Evolutionary conservation across 2,888 invertebrate species (phyloP).

Genomic region (Agonopterix subpropinquella): DNA sequence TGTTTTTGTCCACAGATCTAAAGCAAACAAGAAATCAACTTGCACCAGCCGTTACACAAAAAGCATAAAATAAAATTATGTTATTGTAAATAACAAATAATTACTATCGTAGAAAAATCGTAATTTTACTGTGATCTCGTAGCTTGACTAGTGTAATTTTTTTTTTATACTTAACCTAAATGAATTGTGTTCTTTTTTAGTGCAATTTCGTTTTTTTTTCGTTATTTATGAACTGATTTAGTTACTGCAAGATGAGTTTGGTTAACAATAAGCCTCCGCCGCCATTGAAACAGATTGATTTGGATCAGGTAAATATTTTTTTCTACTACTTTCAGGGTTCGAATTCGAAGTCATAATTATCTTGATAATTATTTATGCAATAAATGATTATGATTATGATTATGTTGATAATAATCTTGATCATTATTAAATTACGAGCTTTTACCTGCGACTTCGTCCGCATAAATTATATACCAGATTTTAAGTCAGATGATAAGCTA

Average conservation of each 20-base stretch:
- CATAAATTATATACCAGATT: too few species aligned
- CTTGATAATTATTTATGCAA: too few species aligned
- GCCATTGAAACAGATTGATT: slow-evolving; percentile 83
- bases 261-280: slow-evolving; percentile 53
- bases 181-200: slow-evolving; percentile 28
- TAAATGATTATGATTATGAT: too few species aligned
- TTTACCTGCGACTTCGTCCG: too few species aligned
- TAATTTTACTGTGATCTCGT: slow-evolving; percentile 51
- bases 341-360: too few species aligned
- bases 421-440: too few species aligned
- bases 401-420: too few species aligned
- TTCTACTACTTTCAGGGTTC: too few species aligned
- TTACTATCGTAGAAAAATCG: slow-evolving; percentile 20
- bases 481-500: too few species aligned
- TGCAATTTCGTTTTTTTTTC: neutral
- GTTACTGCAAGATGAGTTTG: slow-evolving; percentile 36
- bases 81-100: slow-evolving; percentile 35
- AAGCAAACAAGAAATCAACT: slow-evolving; percentile 18
- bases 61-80: slow-evolving; percentile 27
- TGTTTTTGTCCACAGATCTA: slow-evolving; percentile 39
- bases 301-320: slow-evolving; percentile 77
- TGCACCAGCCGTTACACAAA: slow-evolving; percentile 22
- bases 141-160: slow-evolving; percentile 35
- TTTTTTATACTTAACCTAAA: slow-evolving; percentile 15
- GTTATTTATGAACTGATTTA: slow-evolving; percentile 11